Base-by-base conservation (phyloP, 2,888 invertebrate species). In the Saturnia pavonia region DNA sequence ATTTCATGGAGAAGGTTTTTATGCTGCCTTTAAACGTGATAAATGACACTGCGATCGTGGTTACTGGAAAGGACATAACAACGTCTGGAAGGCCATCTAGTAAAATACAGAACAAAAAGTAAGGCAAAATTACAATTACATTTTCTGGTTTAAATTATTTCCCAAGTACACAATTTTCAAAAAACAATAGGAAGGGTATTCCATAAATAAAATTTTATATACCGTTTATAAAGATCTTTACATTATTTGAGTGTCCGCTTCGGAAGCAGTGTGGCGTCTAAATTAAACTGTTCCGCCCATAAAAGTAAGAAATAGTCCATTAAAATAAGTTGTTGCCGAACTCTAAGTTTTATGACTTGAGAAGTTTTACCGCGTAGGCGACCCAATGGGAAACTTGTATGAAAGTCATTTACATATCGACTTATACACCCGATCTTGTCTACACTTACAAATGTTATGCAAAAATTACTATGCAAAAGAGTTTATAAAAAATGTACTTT, bases 251-350 rank as follows among this genome's bases (percentile, higher is more conserved):
- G n/a, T 48, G 68, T 51, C 68, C 19, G 48, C 40, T 27, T 65
- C 65, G 65, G 65, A 65, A 69, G 65, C 63, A 57, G 34, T 67
- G 65, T 60, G 42, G 27, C 66, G 60, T 69, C 67, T 71, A 65
- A 77, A 75, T 77, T 77, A 77, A 78, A 75, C 73, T 72, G 74
- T 73, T 72, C 70, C 65, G 65, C 40, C 70, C 73, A 74, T 79
- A 76, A 77, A 77, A 75, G 72, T 74, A 74, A 74, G 77, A 60
- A 79, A 76, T 75, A 74, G 76, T 71, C 77, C 74, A 73, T 77
- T 77, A 77, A 77, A 77, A 74, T 74, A 77, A 78, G 72, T 77
- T 74, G 73, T 74, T 70, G 70, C 65, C 63, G 63, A 73, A 72
- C 75, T 74, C 72, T 34, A 70, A 70, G 70, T 51, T 75, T 75